Conservation (phyloP, 2,888 invertebrate species). For the Tuta absoluta region DNA sequence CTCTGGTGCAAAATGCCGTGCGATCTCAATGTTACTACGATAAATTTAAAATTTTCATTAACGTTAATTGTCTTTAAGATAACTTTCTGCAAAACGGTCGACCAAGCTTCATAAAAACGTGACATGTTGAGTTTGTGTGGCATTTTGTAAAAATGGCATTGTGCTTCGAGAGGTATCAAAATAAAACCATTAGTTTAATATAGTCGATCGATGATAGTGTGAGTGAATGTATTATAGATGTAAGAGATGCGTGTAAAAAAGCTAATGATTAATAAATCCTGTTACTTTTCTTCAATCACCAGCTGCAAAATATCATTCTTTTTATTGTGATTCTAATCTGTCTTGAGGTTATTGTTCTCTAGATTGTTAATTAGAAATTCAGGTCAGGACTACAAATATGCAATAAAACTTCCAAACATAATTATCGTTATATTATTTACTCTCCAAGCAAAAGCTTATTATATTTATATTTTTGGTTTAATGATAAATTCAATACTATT, state of each 20-base stretch:
- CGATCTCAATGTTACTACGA: no score
- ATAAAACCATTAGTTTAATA: no score
- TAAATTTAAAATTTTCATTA: no score
- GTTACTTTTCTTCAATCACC: background rate
- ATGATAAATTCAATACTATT: slow-evolving; percentile 17
- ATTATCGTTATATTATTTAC: slow-evolving; percentile 37
- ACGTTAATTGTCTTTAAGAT: no score
- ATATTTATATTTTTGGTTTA: slow-evolving; percentile 32
- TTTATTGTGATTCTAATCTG: background rate
- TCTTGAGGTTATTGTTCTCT: background rate
- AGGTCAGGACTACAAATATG: slow-evolving; percentile 24
- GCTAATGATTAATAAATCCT: background rate
- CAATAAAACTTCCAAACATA: slow-evolving; percentile 36
- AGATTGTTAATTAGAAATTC: background rate
- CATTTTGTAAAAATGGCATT: no score
- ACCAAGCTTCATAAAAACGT: no score
- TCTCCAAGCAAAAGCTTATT: slow-evolving; percentile 40
- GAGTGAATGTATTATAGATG: background rate
- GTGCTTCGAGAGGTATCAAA: no score
- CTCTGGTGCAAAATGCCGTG: no score
- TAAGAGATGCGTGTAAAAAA: slow-evolving; percentile 10
- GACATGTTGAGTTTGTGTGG: no score
- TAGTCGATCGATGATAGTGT: background rate
- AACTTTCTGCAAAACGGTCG: no score
- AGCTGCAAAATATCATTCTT: background rate